Evolutionary conservation across 2,113 vertebrate species (phyloP).

Genomic region (Tupaia tana): DNA sequence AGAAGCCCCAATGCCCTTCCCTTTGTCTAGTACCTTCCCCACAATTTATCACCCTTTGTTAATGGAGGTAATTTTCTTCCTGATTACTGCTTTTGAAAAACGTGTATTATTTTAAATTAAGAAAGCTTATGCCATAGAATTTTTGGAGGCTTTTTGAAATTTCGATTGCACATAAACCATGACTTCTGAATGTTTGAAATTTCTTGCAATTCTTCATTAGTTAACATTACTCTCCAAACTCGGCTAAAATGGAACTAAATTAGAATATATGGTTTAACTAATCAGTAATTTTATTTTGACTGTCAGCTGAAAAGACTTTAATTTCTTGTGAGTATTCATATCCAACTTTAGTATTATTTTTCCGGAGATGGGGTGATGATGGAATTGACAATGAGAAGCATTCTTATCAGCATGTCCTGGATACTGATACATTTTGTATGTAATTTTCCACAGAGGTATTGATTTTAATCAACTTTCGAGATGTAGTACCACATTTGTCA

Average conservation of each 20-base stretch:
- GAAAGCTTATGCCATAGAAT: background rate
- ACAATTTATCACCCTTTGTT: background rate
- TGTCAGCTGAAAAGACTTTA: background rate
- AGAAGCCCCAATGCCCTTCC: background rate
- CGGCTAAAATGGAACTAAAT: background rate
- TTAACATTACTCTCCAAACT: background rate
- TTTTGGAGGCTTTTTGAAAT: background rate
- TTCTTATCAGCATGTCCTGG: conserved; percentile 52
- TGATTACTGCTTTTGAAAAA: background rate
- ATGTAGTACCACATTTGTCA: conserved; percentile 61
- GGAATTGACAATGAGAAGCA: background rate
- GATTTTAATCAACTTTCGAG: conserved; percentile 79
- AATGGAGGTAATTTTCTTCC: background rate
- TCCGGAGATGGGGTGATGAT: background rate
- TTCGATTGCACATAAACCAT: background rate
- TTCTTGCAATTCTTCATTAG: conserved; percentile 24
- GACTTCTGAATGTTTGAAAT: background rate
- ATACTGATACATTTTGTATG: conserved; percentile 52
- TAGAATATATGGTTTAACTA: background rate
- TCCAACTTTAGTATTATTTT: background rate
- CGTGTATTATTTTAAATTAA: background rate
- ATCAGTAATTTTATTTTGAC: conserved; percentile 20
- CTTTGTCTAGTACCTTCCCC: background rate
- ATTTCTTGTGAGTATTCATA: conserved; percentile 26
- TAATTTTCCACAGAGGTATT: conserved; percentile 64